phyloP scores from a whole-genome alignment of 2,797 vertebrate genomes.

The Acrossocheilus fasciatus region DNA sequence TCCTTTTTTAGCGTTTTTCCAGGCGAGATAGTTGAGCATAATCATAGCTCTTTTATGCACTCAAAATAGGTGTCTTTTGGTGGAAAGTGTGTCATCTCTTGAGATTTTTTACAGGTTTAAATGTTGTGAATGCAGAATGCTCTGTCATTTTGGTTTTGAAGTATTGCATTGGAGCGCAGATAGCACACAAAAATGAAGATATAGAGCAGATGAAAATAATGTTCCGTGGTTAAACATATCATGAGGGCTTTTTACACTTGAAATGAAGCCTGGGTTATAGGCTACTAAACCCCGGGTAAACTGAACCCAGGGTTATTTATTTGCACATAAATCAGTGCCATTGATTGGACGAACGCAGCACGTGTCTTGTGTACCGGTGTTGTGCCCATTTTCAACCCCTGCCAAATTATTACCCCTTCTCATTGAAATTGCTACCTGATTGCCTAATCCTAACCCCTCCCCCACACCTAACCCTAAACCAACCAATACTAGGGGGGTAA shows the following conservation, averaged over 20 bases:
- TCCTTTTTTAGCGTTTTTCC: constrained; percentile 17
- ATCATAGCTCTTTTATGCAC: constrained; percentile 27
- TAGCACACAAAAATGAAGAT: not conserved
- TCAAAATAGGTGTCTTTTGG: not conserved
- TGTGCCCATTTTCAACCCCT: too few relatives aligned
- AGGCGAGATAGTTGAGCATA: constrained; percentile 19
- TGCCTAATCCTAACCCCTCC: too few relatives aligned
- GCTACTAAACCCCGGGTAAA: too few relatives aligned
- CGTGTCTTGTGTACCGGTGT: not conserved
- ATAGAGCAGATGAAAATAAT: not conserved
- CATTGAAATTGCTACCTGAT: too few relatives aligned
- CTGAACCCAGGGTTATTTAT: too few relatives aligned
- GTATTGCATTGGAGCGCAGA: not conserved
- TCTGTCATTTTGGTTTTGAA: constrained; percentile 18
- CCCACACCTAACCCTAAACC: too few relatives aligned
- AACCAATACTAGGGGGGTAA: too few relatives aligned
- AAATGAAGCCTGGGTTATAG: not conserved
- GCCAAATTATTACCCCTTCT: too few relatives aligned
- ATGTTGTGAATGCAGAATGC: not conserved
- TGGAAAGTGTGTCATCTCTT: constrained; percentile 15
- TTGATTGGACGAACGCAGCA: not conserved
- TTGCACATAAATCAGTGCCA: not conserved
- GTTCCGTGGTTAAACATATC: constrained; percentile 1
- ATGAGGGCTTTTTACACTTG: not conserved
- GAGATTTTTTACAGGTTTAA: not conserved